phyloP scores from a whole-genome alignment of 2,797 vertebrate species.

The Enteromius trimaculatus region DNA sequence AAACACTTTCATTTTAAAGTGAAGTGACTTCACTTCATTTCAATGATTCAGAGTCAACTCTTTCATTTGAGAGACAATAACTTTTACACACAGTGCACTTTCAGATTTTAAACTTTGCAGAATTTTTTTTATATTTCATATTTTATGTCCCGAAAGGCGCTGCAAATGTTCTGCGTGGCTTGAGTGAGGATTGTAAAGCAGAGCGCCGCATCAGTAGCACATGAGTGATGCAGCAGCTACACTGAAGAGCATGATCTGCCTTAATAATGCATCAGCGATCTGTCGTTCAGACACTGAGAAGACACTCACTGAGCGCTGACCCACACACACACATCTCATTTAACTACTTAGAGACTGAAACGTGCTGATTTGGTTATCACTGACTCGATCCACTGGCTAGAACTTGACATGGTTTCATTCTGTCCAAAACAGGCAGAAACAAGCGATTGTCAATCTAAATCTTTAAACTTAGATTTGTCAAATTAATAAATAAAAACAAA shows the following conservation, averaged over 20 bases:
- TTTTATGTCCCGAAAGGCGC: neutral
- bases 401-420: neutral
- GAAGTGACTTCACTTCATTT: no score
- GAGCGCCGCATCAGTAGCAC: constrained; percentile 64
- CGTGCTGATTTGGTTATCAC: neutral
- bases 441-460: neutral
- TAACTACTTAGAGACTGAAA: neutral
- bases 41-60: no score
- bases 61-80: no score
- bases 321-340: neutral
- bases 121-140: neutral
- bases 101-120: no score
- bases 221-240: constrained; percentile 70
- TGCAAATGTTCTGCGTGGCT: neutral
- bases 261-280: constrained; percentile 79
- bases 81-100: no score
- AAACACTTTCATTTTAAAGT: no score
- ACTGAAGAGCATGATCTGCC: constrained; percentile 73
- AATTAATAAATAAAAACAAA: neutral
- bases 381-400: neutral
- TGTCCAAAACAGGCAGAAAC: neutral
- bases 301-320: constrained; percentile 9
- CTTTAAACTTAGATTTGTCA: neutral
- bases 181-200: neutral
- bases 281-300: constrained; percentile 59